Percentiles rank a stretch among this genome's conserved stretches.
Evolutionary conservation across 2,113 vertebrate species (phyloP).

Genomic region (Nyctereutes procyonoides): DNA sequence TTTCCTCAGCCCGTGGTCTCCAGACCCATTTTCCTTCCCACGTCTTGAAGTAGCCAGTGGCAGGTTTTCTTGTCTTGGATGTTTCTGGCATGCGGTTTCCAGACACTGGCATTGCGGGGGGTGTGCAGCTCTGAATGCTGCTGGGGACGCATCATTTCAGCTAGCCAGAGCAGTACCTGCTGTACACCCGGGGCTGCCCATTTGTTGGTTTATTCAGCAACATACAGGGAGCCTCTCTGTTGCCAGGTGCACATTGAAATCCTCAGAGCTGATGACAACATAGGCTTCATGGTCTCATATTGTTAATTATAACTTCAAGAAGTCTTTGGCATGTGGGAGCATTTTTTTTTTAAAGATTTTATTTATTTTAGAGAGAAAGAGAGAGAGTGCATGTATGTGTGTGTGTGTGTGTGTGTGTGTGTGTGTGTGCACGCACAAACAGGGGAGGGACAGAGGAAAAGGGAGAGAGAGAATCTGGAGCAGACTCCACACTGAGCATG

Average conservation of each 20-base stretch:
- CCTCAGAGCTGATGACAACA: neutral
- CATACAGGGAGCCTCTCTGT: no score
- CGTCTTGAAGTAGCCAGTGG: neutral
- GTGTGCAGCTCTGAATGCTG: neutral
- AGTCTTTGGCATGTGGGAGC: no score
- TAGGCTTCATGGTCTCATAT: neutral
- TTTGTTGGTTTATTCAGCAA: neutral
- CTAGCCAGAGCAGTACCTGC: neutral
- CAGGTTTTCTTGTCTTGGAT: neutral
- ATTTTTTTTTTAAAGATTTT: no score
- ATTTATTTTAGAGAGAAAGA: no score
- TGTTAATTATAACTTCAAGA: neutral
- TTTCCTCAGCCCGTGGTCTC: neutral
- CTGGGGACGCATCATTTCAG: neutral
- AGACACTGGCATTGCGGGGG: no score
- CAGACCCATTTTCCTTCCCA: neutral
- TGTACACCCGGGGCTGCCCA: neutral
- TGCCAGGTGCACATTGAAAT: neutral
- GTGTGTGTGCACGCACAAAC: no score
- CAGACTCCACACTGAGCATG: no score
- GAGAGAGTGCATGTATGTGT: no score
- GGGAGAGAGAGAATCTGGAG: no score
- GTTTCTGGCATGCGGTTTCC: neutral
- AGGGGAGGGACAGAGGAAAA: no score
- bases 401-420: no score